These are phyloP conservation scores for Myathropa florea DNA, from an alignment of 2,888 invertebrate species.

Conservation along the genomic window DNA sequence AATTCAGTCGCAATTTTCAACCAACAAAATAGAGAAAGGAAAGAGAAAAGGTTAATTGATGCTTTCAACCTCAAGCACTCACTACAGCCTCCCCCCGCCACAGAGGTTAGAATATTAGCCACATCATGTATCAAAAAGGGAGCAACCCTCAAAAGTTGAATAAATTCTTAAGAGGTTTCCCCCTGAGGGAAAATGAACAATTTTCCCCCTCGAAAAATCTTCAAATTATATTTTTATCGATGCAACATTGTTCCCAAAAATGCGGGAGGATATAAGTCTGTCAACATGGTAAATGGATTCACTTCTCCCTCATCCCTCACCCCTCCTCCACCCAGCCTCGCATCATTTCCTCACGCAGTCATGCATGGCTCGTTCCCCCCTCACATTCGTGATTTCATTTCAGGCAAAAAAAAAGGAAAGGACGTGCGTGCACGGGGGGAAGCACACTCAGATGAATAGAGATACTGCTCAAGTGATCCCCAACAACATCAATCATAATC, in stretches of 20 bases:
- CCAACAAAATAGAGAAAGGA: not conserved
- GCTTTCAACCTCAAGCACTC: not conserved
- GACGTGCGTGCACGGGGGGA: slow-evolving; percentile 19
- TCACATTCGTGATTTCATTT: slow-evolving; percentile 11
- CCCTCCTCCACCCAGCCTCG: not conserved
- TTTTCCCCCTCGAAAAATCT: not conserved
- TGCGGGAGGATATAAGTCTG: not conserved
- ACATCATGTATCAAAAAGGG: not conserved
- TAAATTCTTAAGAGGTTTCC: not conserved
- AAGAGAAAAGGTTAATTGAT: not conserved
- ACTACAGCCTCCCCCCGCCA: not conserved
- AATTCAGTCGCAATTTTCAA: not conserved
- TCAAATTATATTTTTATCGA: slow-evolving; percentile 16
- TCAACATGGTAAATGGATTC: slow-evolving; percentile 32
- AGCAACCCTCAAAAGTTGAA: not conserved
- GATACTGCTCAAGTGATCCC: not conserved
- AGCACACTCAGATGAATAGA: not conserved
- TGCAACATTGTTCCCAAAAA: not conserved
- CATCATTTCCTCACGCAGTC: slow-evolving; percentile 11
- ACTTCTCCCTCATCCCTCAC: not conserved
- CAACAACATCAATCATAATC: slow-evolving; percentile 59
- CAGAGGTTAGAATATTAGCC: not conserved
- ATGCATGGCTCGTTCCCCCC: slow-evolving; percentile 2
- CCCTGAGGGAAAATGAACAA: not conserved
- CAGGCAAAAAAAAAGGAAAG: slow-evolving; percentile 23